Evolutionary conservation across 2,113 vertebrate species (phyloP).

Genomic region (Gyps fulvus): DNA sequence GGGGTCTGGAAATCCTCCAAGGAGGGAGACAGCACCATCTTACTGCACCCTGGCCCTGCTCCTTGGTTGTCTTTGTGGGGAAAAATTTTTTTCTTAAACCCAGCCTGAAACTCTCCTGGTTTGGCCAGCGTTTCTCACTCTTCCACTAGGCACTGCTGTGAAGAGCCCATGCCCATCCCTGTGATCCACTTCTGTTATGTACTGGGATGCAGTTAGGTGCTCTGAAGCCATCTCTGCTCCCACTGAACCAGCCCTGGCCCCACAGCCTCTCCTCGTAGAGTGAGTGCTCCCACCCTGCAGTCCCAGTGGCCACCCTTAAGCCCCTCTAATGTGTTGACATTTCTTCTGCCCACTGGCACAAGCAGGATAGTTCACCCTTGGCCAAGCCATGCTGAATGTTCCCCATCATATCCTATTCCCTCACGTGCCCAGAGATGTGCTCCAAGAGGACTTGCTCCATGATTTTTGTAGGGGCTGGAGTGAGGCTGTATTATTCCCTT

Average conservation of each 20-base stretch:
- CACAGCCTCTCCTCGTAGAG: background rate
- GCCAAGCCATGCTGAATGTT: background rate
- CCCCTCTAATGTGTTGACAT: background rate
- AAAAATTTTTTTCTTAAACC: background rate
- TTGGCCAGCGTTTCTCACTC: rapidly evolving
- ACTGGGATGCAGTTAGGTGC: background rate
- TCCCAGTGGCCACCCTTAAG: background rate
- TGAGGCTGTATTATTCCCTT: background rate
- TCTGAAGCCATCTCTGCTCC: background rate
- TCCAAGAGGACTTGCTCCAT: background rate
- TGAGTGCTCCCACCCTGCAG: background rate
- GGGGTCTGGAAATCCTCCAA: background rate
- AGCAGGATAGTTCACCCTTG: background rate
- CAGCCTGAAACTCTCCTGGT: background rate
- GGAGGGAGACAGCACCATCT: background rate
- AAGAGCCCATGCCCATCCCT: background rate
- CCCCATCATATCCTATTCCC: background rate
- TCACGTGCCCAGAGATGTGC: rapidly evolving
- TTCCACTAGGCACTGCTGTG: background rate
- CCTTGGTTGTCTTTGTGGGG: background rate
- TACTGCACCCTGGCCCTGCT: rapidly evolving
- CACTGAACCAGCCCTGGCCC: background rate
- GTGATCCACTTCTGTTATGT: background rate
- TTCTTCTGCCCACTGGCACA: background rate
- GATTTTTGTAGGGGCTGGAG: background rate